These are phyloP conservation scores for Drosophila miranda DNA, from an alignment of 1,140 invertebrate genomes.

Conservation along the genomic window DNA sequence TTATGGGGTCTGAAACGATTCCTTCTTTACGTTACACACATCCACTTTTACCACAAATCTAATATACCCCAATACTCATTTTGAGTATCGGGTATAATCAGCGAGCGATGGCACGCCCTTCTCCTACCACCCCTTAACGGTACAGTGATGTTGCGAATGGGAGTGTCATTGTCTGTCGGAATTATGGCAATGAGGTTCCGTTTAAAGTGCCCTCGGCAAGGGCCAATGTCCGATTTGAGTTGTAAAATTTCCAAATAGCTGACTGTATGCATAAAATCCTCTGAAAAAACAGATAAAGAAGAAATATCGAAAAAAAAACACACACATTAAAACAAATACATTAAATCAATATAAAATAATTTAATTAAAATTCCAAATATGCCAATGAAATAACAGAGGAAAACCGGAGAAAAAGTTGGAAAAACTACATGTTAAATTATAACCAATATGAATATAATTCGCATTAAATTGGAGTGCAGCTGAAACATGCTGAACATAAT, in stretches of 20 bases:
- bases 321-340: conserved; percentile 60
- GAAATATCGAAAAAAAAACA: conserved; percentile 8
- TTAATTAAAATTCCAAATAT: conserved; percentile 62
- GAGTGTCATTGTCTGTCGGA: conserved; percentile 6
- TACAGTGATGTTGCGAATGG: too few relatives aligned
- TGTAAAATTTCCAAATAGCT: too few relatives aligned
- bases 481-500: conserved; percentile 44
- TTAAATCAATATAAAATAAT: conserved; percentile 74
- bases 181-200: conserved; percentile 15
- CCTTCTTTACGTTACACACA: too few relatives aligned
- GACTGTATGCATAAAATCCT: neutral
- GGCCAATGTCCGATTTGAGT: conserved; percentile 5
- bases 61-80: too few relatives aligned
- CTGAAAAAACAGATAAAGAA: conserved; percentile 9
- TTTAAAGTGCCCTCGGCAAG: neutral
- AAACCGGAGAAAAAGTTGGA: conserved; percentile 1
- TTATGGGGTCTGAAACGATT: too few relatives aligned
- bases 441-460: conserved; percentile 58
- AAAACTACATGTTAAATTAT: conserved; percentile 35
- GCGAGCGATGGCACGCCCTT: conserved; percentile 26
- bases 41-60: too few relatives aligned
- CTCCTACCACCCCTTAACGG: too few relatives aligned
- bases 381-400: conserved; percentile 6
- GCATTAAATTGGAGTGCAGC: conserved; percentile 47
- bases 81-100: too few relatives aligned